phyloP scores from a whole-genome alignment of 1,140 invertebrate species.

The Tachypleus tridentatus region DNA sequence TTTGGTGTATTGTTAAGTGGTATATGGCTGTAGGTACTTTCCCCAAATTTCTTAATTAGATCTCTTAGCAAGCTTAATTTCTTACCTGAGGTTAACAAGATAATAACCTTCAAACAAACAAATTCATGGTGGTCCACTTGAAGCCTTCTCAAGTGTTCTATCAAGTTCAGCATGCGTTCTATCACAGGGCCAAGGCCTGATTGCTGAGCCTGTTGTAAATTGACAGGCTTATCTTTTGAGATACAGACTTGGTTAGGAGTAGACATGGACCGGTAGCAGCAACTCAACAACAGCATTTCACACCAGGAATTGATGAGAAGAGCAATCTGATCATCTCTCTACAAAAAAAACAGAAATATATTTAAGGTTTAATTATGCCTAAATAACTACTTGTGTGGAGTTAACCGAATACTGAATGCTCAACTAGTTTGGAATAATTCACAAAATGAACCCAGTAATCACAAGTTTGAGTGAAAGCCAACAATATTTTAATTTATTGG shows the following conservation, averaged over 20 bases:
- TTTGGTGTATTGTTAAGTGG: too few relatives aligned
- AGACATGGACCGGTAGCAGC: constrained; percentile 75
- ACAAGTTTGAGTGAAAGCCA: too few relatives aligned
- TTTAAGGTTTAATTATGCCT: too few relatives aligned
- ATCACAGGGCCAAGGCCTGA: constrained; percentile 66
- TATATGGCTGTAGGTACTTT: too few relatives aligned
- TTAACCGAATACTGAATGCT: too few relatives aligned
- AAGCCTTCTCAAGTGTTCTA: constrained; percentile 75
- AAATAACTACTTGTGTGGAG: too few relatives aligned
- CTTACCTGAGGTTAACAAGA: constrained; percentile 80
- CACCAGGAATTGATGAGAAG: constrained; percentile 96
- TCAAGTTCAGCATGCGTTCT: constrained; percentile 85
- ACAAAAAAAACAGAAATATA: constrained; percentile 20
- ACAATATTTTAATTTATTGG: too few relatives aligned
- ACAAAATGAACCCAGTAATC: too few relatives aligned
- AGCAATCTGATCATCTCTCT: constrained; percentile 94
- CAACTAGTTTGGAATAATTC: too few relatives aligned
- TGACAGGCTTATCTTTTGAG: constrained; percentile 48
- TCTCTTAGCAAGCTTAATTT: too few relatives aligned
- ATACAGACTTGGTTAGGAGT: constrained; percentile 58
- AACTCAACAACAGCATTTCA: constrained; percentile 74
- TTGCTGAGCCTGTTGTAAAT: constrained; percentile 55
- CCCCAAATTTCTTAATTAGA: too few relatives aligned
- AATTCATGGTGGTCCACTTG: constrained; percentile 94
- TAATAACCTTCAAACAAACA: constrained; percentile 85